phyloP scores from a whole-genome alignment of 2,113 vertebrate genomes.

The Menura novaehollandiae region DNA sequence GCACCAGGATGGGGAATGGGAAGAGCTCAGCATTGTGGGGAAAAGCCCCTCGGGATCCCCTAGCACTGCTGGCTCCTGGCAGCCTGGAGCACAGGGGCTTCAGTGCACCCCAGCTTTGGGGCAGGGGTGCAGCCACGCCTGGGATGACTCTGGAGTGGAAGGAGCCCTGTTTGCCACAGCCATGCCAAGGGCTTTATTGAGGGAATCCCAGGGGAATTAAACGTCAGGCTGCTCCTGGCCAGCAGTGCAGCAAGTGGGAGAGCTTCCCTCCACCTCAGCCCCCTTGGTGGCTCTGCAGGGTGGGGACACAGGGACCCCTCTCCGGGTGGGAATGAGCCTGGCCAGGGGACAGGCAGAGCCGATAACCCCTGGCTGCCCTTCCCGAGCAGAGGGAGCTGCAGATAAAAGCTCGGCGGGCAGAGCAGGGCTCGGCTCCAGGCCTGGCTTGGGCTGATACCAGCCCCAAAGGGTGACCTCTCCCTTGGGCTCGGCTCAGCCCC shows the following conservation, averaged over 20 bases:
- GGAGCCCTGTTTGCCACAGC: not conserved
- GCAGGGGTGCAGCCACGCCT: fast-evolving
- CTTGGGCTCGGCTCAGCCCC: not conserved
- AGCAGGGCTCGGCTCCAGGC: not conserved
- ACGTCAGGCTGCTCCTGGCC: not conserved
- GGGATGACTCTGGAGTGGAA: fast-evolving
- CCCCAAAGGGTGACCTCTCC: not conserved
- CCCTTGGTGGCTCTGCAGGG: not conserved
- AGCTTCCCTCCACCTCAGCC: not conserved
- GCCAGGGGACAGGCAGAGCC: not conserved
- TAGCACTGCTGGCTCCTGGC: not conserved
- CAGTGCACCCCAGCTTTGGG: not conserved
- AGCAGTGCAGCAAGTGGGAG: not conserved
- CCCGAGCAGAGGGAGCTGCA: not conserved
- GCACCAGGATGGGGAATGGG: not conserved
- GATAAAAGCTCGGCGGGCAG: not conserved
- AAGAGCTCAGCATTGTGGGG: fast-evolving
- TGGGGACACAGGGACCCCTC: not conserved
- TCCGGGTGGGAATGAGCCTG: fast-evolving
- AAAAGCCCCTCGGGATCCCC: not conserved
- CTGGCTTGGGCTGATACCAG: constrained; percentile 21
- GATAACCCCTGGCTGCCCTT: constrained; percentile 28
- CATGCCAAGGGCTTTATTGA: not conserved
- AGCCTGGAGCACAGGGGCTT: fast-evolving
- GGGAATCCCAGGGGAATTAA: not conserved